Base-by-base conservation (phyloP, 37 sponge, comb jelly and placozoan species). In the Geodia barretti region DNA sequence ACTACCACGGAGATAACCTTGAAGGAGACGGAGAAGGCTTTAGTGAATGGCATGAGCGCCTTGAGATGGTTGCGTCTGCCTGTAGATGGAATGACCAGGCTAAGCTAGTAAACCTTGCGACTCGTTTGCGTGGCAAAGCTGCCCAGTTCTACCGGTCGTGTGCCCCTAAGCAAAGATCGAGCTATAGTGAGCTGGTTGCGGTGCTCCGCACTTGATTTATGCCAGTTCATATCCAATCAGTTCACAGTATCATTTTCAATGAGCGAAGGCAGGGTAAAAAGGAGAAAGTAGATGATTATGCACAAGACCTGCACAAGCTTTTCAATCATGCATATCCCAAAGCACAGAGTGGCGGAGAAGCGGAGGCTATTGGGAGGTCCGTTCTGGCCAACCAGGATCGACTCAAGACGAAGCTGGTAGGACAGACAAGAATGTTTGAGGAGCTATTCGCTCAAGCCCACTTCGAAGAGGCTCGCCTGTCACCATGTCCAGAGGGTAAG, bases 141-240 rank as follows among this genome's bases (percentile, higher is more conserved):
- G 70, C 69, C 42, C 24, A 77, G 21, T 85, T 78, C 33, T 85
- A 85, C 34, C 71, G 79, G 41, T 59, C 86, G 33, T 85, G 86
- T 38, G 1, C 86, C 1, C 73, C 64, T 2, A 19, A 59, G 14
- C 73, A 77, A 64, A 33, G 79, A 25, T 58, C 73, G 4, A 78
- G 37, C 64, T 85, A 85, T 72, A 3, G 21, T 5, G 33, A 21
- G 21, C 42, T 85, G 31, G 65, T 78, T 54, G 66, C 59, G 30
- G 86, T 41, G 3, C 65, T 85, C 31, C 33, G 36, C 43, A 47
- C 59, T 17, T 24, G 86, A 42, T 85, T 85, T 38, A 85, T 79
- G 28, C 86, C 79, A 31, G 78, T 85, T 23, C 77, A 20, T 21
- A 64, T 85, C 7, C 86, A 61, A 40, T 39, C 79, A 0, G 86